Base-by-base conservation (phyloP, 2,888 invertebrate species). In the Trachelus tabidus region DNA sequence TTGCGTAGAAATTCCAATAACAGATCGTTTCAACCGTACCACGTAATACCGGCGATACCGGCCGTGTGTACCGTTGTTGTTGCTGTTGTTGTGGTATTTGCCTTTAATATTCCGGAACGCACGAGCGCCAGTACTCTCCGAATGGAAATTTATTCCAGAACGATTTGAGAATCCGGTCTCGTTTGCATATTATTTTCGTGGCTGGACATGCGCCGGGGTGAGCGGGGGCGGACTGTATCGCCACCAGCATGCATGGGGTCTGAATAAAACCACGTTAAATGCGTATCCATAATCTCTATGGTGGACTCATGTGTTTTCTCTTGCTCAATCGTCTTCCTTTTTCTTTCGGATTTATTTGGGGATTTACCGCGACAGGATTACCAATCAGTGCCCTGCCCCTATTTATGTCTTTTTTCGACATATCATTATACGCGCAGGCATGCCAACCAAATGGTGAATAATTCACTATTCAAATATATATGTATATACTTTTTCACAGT, bases 131-230 rank as follows among this genome's bases (percentile, higher is more conserved):
- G 75, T 77, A 75, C 74, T 69, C 74, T 79, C 74, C 34, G 76
- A 40, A 82, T 79, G 82, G 71, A 82, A 82, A 82, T 82, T 82
- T 79, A 80, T 81, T 79, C 81, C 69, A 71, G 74, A 81, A 71
- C 77, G 82, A 82, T 79, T 56, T 79, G 79, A 79, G 76, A 81
- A 82, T 80, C 76, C 78, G 76, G 79, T 82, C 81, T 78, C 76
- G 76, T 82, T 79, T 76, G 74, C 76, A 79, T 79, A 73, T 74
- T 71, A 76, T 76, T 40, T 77, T 76, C 76, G n/a, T 34, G 35
- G 73, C 30, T 35, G 56, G 56, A 56, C 56, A 56, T 37, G 75
- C 34, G 40, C 11, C 15, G 56, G 30, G 71, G 71, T 71, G 3
- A 3, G 71, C 71, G 71, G 71, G 33, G 71, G 34, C 33, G 71